phyloP scores from a whole-genome alignment of 2,888 invertebrate genomes.

The Athalia circularis region DNA sequence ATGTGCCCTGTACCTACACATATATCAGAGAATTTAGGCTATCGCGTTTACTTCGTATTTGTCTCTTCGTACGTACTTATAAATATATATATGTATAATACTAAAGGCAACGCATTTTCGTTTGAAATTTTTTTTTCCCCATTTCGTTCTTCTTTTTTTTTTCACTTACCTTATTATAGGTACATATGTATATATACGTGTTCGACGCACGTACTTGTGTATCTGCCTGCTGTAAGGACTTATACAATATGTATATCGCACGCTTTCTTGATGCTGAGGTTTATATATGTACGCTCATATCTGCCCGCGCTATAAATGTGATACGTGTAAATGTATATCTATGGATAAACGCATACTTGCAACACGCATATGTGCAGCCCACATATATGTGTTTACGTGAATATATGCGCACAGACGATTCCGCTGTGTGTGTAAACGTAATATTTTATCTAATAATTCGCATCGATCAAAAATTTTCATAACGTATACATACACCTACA shows the following conservation, averaged over 20 bases:
- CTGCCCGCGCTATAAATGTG: not conserved
- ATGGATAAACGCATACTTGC: no score
- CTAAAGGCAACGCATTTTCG: not conserved
- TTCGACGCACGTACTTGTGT: not conserved
- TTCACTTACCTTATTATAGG: no score
- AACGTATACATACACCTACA: no score
- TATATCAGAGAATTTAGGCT: conserved; percentile 27
- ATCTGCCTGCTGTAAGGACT: no score
- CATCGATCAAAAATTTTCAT: no score
- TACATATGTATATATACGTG: not conserved
- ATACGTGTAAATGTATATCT: not conserved
- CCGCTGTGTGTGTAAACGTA: no score
- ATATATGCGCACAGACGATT: no score
- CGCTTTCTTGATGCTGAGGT: not conserved
- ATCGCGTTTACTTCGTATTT: conserved; percentile 18
- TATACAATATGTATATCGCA: not conserved
- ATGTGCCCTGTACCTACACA: not conserved
- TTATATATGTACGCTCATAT: not conserved
- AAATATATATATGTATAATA: no score
- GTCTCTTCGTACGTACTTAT: not conserved
- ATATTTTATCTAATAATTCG: no score
- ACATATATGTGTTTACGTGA: no score
- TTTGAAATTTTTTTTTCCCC: not conserved
- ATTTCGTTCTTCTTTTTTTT: not conserved
- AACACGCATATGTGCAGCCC: no score